phyloP scores from a whole-genome alignment of 2,797 vertebrate species.

The Sebastes nivosus region DNA sequence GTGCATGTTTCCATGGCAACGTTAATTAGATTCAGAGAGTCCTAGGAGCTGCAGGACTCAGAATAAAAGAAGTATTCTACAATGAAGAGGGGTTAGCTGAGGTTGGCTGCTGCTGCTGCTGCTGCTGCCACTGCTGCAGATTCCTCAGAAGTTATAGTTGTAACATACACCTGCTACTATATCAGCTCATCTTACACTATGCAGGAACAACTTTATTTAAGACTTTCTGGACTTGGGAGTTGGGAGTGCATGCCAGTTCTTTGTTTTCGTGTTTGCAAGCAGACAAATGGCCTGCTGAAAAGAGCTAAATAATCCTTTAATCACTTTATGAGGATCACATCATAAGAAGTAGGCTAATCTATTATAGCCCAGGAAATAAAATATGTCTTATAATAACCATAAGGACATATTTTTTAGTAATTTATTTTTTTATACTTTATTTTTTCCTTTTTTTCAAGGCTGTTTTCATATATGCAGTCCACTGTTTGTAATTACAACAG shows the following conservation, averaged over 20 bases:
- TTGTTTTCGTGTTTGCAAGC: neutral
- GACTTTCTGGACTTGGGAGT: neutral
- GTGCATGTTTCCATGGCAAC: slow-evolving; percentile 53
- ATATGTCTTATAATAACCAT: neutral
- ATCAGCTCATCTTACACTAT: neutral
- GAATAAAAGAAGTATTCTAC: slow-evolving; percentile 32
- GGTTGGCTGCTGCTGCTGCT: neutral
- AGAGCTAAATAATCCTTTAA: slow-evolving; percentile 58
- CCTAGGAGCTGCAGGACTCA: slow-evolving; percentile 6
- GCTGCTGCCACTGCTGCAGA: slow-evolving; percentile 4
- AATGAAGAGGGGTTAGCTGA: slow-evolving; percentile 5
- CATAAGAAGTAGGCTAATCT: slow-evolving; percentile 54
- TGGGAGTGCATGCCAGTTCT: neutral
- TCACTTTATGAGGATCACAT: slow-evolving; percentile 37
- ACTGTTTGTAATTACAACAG: too few species aligned
- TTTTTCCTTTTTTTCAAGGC: too few species aligned
- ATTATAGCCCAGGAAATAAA: neutral
- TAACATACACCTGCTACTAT: neutral
- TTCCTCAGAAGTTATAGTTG: slow-evolving; percentile 6
- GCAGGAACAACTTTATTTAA: neutral
- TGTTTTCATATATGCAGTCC: too few species aligned
- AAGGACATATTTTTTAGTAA: neutral
- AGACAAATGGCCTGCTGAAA: neutral
- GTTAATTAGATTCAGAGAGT: slow-evolving; percentile 48
- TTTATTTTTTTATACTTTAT: too few species aligned